Evolutionary conservation across 2,797 vertebrate genomes (phyloP).

Genomic region (Pitangus sulphuratus): DNA sequence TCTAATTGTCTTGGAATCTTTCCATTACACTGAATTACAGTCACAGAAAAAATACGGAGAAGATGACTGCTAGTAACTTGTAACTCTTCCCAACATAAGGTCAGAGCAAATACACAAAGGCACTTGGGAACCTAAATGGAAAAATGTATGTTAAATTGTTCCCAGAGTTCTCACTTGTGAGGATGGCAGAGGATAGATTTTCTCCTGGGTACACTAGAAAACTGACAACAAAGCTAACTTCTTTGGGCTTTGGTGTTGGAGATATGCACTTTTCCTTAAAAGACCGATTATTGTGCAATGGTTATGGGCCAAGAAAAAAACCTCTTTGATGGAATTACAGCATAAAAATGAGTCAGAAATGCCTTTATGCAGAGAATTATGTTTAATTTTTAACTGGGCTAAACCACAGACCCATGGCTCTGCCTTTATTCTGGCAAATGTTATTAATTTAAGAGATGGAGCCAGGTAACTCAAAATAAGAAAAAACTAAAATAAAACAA

Average conservation of each 20-base stretch:
- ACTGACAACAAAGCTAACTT: slow-evolving; percentile 7
- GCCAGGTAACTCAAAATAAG: background rate
- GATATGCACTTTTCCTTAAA: background rate
- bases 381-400: background rate
- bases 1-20: slow-evolving; percentile 51
- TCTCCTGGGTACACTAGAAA: slow-evolving; percentile 14
- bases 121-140: slow-evolving; percentile 47
- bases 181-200: slow-evolving; percentile 27
- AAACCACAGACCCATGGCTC: background rate
- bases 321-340: background rate
- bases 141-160: slow-evolving; percentile 46
- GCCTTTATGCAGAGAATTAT: background rate
- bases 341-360: background rate
- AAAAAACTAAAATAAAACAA: background rate
- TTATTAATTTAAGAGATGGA: background rate
- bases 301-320: background rate
- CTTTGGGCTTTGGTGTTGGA: background rate
- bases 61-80: slow-evolving; percentile 21
- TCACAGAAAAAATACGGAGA: slow-evolving; percentile 5
- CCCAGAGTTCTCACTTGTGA: background rate
- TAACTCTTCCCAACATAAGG: slow-evolving; percentile 43
- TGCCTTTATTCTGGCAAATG: background rate
- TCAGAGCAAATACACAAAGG: slow-evolving; percentile 46
- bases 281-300: background rate
- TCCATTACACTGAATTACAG: slow-evolving; percentile 33